phyloP scores from a whole-genome alignment of 2,888 invertebrate genomes.

The Caenorhabditis macrosperma region DNA sequence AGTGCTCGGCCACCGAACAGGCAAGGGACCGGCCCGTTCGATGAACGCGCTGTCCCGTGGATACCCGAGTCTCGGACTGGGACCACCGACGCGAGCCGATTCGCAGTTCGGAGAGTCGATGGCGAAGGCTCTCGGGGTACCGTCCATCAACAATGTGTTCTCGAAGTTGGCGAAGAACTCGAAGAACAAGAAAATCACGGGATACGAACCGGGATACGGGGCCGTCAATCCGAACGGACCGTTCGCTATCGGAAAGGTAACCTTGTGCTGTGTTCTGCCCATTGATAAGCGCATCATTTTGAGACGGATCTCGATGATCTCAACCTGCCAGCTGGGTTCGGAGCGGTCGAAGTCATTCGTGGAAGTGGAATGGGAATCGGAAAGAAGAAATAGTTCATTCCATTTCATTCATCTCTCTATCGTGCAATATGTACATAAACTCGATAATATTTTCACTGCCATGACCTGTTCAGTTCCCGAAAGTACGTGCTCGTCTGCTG shows the following conservation, averaged over 20 bases:
- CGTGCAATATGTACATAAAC: constrained; percentile 10
- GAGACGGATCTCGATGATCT: constrained; percentile 70
- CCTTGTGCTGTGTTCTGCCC: background rate
- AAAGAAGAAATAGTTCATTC: constrained; percentile 44
- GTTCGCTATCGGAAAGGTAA: constrained; percentile 72
- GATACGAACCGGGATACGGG: constrained; percentile 75
- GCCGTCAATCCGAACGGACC: constrained; percentile 73
- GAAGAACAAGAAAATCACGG: constrained; percentile 59
- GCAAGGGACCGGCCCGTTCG: constrained; percentile 72
- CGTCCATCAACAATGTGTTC: constrained; percentile 58
- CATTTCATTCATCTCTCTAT: background rate
- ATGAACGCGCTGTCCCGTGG: constrained; percentile 70
- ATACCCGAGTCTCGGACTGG: constrained; percentile 50
- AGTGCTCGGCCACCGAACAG: constrained; percentile 69
- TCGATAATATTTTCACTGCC: constrained; percentile 15
- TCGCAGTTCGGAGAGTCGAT: constrained; percentile 39
- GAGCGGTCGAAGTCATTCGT: constrained; percentile 70
- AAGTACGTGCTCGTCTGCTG: constrained; percentile 45
- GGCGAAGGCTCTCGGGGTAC: constrained; percentile 63
- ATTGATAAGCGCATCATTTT: constrained; percentile 2
- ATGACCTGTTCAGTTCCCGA: constrained; percentile 23
- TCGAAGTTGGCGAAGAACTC: constrained; percentile 61
- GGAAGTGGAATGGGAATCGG: constrained; percentile 77
- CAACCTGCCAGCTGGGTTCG: constrained; percentile 72
- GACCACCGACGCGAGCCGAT: constrained; percentile 39